A percentile compares a stretch with the other conserved stretches of the same genome.
Evolutionary conservation across 1,140 invertebrate genomes (phyloP).

Genomic region (Cydia fagiglandana): DNA sequence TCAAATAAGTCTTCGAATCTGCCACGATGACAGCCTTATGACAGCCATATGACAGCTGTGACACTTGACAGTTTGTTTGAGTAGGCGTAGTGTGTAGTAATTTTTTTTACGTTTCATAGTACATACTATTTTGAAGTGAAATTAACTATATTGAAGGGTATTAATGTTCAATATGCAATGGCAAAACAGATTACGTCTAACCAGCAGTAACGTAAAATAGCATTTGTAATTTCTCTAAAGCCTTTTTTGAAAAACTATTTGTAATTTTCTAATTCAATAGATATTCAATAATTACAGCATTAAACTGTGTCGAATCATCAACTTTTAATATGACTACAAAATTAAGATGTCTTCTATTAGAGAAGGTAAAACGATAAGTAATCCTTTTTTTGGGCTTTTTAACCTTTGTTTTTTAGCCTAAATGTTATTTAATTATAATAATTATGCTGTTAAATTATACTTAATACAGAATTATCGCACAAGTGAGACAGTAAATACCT

Average conservation of each 20-base stretch:
- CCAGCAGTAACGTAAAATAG: not conserved
- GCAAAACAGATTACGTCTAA: not conserved
- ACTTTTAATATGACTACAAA: constrained; percentile 3
- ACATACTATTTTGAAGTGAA: not conserved
- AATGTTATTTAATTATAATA: not conserved
- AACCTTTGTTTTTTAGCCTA: not conserved
- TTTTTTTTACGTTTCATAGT: not conserved
- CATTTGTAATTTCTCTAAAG: not conserved
- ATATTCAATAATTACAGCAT: not conserved
- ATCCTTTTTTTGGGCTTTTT: not conserved
- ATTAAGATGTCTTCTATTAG: constrained; percentile 10
- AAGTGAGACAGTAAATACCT: not conserved
- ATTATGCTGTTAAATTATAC: not conserved
- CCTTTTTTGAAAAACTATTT: not conserved
- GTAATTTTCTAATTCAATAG: not conserved
- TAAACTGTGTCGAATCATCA: not conserved
- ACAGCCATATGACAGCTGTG: too few species aligned
- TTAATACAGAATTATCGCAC: not conserved
- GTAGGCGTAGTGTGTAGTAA: too few species aligned
- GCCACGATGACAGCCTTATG: too few species aligned
- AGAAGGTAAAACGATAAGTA: constrained; percentile 10
- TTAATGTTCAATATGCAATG: not conserved
- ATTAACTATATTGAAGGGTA: not conserved
- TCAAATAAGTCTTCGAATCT: too few species aligned
- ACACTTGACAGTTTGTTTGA: too few species aligned